Conservation (phyloP, 2,113 vertebrate species). For the Triplophysa tibetana region DNA sequence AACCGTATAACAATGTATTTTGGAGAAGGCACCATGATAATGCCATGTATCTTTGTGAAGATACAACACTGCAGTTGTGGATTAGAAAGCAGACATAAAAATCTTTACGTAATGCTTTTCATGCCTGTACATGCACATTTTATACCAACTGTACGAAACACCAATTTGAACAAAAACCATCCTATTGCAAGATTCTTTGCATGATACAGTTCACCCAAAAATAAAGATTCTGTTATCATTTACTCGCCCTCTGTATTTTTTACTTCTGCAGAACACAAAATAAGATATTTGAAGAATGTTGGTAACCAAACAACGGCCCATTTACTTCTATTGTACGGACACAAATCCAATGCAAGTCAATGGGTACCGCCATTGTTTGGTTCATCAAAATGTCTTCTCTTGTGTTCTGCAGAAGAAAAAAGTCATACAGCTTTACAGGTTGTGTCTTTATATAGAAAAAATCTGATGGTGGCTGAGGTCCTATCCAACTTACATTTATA, state of each 20-base stretch:
- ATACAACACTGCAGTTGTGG: background rate
- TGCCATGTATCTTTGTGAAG: background rate
- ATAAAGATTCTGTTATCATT: background rate
- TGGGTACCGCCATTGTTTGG: no score
- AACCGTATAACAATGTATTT: background rate
- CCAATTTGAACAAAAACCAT: no score
- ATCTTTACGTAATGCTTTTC: background rate
- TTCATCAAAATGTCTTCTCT: no score
- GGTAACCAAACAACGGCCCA: no score
- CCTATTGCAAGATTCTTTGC: no score
- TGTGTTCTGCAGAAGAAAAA: background rate
- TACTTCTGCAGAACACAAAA: no score
- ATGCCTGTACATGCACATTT: no score
- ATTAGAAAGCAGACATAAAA: background rate
- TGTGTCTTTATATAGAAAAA: background rate
- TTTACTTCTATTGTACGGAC: no score
- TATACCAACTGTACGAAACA: no score
- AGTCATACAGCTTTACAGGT: background rate
- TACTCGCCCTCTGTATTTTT: no score
- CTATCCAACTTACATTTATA: constrained; percentile 17
- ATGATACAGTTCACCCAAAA: background rate
- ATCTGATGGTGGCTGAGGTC: background rate
- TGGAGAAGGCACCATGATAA: background rate
- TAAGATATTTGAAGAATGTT: no score
- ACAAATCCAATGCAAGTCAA: no score